Conservation (phyloP, 1,140 invertebrate species). For the Cotesia chilonis region DNA sequence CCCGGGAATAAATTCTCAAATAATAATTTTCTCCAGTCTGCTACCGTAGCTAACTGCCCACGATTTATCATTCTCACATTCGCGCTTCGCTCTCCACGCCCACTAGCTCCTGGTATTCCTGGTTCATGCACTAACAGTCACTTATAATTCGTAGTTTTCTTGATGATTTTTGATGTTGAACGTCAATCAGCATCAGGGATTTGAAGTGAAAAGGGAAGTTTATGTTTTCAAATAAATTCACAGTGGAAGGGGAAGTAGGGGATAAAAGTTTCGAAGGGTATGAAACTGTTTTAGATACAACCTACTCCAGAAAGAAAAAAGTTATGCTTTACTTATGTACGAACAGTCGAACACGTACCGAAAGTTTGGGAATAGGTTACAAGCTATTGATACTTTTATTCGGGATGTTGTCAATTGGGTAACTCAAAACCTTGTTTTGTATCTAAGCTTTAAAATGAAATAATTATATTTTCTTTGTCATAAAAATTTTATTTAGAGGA, state of each 20-base stretch:
- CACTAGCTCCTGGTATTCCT: neutral
- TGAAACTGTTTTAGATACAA: conserved; percentile 17
- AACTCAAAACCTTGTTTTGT: no score
- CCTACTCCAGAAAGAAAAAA: conserved; percentile 29
- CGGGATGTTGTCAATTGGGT: no score
- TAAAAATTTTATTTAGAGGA: no score
- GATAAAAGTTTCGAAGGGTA: conserved; percentile 31
- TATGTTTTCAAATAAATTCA: conserved; percentile 49
- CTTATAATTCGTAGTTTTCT: no score
- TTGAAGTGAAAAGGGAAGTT: conserved; percentile 56
- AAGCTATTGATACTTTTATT: conserved; percentile 19
- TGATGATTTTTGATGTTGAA: no score
- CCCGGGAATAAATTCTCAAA: conserved; percentile 61
- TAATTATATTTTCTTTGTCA: no score
- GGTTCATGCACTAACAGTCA: no score
- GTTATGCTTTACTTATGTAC: conserved; percentile 54
- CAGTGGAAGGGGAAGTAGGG: conserved; percentile 11
- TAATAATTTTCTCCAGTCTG: conserved; percentile 57
- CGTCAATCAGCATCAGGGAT: conserved; percentile 41
- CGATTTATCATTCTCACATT: conserved; percentile 61
- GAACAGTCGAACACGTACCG: conserved; percentile 44
- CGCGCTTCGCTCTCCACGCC: conserved; percentile 41
- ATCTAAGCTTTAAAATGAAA: no score
- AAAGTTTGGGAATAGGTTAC: conserved; percentile 39
- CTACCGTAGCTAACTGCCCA: conserved; percentile 57